These are phyloP conservation scores for Ambastaia sidthimunki DNA, from an alignment of 2,797 vertebrate genomes.

Conservation along the genomic window DNA sequence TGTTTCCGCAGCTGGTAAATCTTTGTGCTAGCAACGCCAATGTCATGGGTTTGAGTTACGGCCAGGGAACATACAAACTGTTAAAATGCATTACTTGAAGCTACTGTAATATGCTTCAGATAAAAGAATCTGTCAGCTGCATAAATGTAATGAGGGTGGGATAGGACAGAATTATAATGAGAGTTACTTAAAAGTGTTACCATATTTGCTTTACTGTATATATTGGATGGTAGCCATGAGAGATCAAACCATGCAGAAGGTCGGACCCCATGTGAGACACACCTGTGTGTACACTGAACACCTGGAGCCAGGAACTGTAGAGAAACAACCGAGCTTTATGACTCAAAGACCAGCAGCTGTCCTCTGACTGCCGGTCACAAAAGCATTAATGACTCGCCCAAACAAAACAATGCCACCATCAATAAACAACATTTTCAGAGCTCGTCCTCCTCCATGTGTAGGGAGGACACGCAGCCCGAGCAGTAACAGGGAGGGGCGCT, in stretches of 20 bases:
- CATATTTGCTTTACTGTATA: slow-evolving; percentile 16
- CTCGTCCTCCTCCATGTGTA: slow-evolving; percentile 1
- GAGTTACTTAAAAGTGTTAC: neutral
- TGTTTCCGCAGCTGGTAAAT: too few relatives aligned
- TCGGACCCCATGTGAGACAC: neutral
- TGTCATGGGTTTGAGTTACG: neutral
- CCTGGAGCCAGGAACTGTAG: slow-evolving; percentile 21
- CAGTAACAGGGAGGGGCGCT: slow-evolving; percentile 12
- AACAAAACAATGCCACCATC: slow-evolving; percentile 32
- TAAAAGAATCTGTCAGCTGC: neutral
- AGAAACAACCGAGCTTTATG: slow-evolving; percentile 7
- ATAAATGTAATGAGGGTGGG: neutral
- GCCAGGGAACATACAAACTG: neutral
- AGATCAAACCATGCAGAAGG: slow-evolving; percentile 15
- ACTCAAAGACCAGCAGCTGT: slow-evolving; percentile 36
- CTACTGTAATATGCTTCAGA: neutral
- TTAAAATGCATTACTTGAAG: too few relatives aligned
- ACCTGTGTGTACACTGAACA: slow-evolving; percentile 33
- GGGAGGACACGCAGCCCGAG: neutral
- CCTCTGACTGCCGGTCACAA: slow-evolving; percentile 4
- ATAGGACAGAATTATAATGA: neutral
- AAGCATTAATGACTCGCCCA: slow-evolving; percentile 33
- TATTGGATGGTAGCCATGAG: neutral
- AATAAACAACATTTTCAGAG: slow-evolving; percentile 29
- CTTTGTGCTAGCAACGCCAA: neutral